Percentiles rank a stretch among this genome's conserved stretches.
Evolutionary conservation across 2,113 vertebrate species (phyloP).

Genomic region (Chaetops frenatus): DNA sequence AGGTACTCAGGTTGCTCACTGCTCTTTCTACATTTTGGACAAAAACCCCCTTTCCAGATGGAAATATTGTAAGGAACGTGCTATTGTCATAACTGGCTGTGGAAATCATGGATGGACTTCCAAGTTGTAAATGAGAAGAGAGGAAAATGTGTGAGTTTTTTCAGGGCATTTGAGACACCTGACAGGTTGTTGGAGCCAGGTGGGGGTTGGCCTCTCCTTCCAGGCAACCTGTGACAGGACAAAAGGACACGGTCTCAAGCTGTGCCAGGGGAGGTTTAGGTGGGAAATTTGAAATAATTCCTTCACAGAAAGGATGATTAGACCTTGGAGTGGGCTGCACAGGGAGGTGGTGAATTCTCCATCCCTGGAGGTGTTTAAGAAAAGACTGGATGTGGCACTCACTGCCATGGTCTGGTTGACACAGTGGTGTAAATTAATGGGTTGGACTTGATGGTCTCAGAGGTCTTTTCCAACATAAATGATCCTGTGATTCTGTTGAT

Average conservation of each 20-base stretch:
- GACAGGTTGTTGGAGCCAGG: background rate
- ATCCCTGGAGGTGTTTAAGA: too few species aligned
- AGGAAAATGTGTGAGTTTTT: background rate
- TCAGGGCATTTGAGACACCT: background rate
- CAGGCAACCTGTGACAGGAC: background rate
- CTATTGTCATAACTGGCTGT: background rate
- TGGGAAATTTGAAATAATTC: background rate
- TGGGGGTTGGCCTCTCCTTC: background rate
- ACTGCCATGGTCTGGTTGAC: background rate
- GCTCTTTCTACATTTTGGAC: background rate
- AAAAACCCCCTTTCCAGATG: background rate
- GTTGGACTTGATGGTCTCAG: background rate
- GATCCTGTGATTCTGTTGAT: background rate
- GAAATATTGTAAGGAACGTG: background rate
- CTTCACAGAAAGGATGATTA: background rate
- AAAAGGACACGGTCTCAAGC: background rate
- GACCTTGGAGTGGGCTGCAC: background rate
- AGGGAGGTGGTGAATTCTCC: background rate
- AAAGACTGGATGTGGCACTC: accelerated
- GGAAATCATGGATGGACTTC: background rate
- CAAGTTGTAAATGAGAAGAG: background rate
- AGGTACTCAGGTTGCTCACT: background rate
- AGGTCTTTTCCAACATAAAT: background rate
- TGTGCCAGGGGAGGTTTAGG: background rate
- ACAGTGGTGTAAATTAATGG: accelerated